Evolutionary conservation across 2,797 vertebrate genomes (phyloP), one percentile per base, ranked within the genome.

Genomic region (Myotis vivesi): DNA sequence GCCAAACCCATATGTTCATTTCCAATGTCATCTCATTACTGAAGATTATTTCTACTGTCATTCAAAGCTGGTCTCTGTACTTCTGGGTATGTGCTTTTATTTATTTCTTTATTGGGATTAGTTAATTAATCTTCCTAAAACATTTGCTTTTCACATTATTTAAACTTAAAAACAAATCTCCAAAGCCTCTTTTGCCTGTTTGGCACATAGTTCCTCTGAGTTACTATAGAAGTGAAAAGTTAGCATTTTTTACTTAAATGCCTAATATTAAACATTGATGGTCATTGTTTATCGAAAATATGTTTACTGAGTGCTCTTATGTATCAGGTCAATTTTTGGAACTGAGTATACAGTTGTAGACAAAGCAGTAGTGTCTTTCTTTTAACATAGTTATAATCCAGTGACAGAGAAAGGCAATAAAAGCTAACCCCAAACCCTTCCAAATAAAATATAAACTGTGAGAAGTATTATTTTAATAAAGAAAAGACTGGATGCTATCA

Each of bases 81-180:
- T 86, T 75, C 23, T 49, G 25, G 17, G 6, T 51, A 33, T 89
- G 17, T 57, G 44, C 2, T 0, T 33, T 93, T 69, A 41, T 68
- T 89, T 89, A 64, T 84, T 55, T 84, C 5, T 57, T 89, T 44
- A 68, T 38, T 51, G 69, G 2, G 6, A 89, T 82, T 69, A 69
- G 30, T 82, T 69, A 69, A 15, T 46, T 90, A 82, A 71, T 36
- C 59, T 75, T 76, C 30, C 19, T 69, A 71, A 76, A 79, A 59
- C 23, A 44, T 59, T 53, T 66, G 30, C 59, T 75, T 53, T 41
- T 55, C 33, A 69, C 7, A 82, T 69, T 59, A 64, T 51, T 92
- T 88, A 44, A 84, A 77, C 41, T 83, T 88, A 55, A 55, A 89
- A 9, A 62, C 87, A 95, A 83, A 91, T 20, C 22, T 44, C 51